phyloP scores from a whole-genome alignment of 2,888 invertebrate genomes.

The Drosophila pseudotalamancana region DNA sequence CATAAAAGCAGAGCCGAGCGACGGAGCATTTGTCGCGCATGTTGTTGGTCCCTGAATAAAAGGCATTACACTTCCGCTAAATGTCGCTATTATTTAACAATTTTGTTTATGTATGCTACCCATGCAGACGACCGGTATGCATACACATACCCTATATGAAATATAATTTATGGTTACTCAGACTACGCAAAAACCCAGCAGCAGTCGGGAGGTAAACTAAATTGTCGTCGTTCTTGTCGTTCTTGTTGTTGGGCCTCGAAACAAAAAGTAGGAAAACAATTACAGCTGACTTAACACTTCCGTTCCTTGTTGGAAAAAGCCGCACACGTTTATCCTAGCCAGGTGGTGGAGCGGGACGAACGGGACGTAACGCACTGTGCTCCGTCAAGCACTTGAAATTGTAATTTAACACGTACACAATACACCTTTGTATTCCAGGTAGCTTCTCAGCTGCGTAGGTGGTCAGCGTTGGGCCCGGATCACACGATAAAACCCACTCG shows the following conservation, averaged over 20 bases:
- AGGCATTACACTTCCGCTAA: slow-evolving; percentile 71
- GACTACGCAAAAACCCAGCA: slow-evolving; percentile 33
- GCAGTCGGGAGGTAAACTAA: slow-evolving; percentile 51
- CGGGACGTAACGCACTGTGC: slow-evolving; percentile 54
- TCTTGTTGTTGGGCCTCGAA: slow-evolving; percentile 26
- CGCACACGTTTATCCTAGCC: slow-evolving; percentile 62
- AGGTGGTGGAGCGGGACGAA: neutral
- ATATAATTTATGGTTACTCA: slow-evolving; percentile 74
- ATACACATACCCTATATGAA: slow-evolving; percentile 29
- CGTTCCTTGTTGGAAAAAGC: slow-evolving; percentile 72
- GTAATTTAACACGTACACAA: slow-evolving; percentile 73
- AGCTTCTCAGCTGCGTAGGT: slow-evolving; percentile 6
- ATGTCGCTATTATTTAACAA: slow-evolving; percentile 78
- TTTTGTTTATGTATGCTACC: slow-evolving; percentile 66
- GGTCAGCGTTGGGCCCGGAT: neutral
- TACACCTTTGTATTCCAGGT: slow-evolving; percentile 15
- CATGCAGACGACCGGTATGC: slow-evolving; percentile 33
- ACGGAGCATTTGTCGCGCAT: slow-evolving; percentile 73
- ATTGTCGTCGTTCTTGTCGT: slow-evolving; percentile 59
- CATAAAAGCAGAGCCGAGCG: slow-evolving; percentile 41
- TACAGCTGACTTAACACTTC: slow-evolving; percentile 80
- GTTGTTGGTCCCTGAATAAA: slow-evolving; percentile 51
- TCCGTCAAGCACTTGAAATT: slow-evolving; percentile 62
- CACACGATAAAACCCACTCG: neutral
- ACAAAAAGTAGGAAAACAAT: slow-evolving; percentile 73